Evolutionary conservation across 2,888 invertebrate species (phyloP).

Genomic region (Pilophorus perplexus): DNA sequence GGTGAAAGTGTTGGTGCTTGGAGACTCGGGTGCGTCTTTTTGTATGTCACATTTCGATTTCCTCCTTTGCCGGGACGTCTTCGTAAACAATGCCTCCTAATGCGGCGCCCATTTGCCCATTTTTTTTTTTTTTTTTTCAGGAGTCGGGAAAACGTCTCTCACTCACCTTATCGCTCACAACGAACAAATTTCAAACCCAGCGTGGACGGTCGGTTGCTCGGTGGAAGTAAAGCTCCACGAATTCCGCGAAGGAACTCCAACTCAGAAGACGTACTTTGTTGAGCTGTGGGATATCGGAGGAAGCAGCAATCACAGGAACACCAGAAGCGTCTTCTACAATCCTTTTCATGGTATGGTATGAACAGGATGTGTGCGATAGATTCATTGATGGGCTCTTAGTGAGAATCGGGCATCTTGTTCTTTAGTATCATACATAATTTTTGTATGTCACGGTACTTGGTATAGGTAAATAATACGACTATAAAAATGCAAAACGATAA

Average conservation of each 20-base stretch:
- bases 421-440: no score
- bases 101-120: not conserved
- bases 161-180: conserved; percentile 88
- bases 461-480: no score
- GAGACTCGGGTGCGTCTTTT: conserved; percentile 73
- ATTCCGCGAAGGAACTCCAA: conserved; percentile 89
- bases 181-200: conserved; percentile 78
- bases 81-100: no score
- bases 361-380: no score
- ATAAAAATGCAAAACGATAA: no score
- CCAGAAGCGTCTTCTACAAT: conserved; percentile 91
- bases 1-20: conserved; percentile 86
- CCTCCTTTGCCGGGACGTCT: no score
- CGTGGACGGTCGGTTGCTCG: conserved; percentile 95
- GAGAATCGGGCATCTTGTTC: no score
- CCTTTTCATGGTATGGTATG: conserved; percentile 77
- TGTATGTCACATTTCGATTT: not conserved
- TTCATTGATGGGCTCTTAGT: no score
- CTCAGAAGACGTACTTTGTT: conserved; percentile 85
- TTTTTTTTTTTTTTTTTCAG: conserved; percentile 53
- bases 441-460: no score
- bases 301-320: conserved; percentile 86
- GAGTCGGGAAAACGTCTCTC: conserved; percentile 95
- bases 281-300: conserved; percentile 98
- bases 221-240: conserved; percentile 94